phyloP scores from a whole-genome alignment of 2,888 invertebrate species.

The Drosophila imparisetae region DNA sequence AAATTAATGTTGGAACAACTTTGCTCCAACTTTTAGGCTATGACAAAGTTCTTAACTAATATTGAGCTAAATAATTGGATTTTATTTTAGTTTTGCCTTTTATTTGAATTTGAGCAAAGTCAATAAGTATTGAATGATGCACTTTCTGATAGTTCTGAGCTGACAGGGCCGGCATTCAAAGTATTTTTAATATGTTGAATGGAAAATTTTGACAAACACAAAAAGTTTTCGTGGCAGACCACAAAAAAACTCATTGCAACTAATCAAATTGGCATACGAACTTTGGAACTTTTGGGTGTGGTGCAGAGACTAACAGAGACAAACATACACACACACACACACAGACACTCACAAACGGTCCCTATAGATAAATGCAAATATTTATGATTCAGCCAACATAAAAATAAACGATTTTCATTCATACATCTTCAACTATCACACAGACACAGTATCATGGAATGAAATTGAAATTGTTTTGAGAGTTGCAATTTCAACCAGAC shows the following conservation, averaged over 20 bases:
- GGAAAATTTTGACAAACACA: constrained; percentile 22
- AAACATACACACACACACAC: constrained; percentile 1
- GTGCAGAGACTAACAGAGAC: not conserved
- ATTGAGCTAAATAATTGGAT: constrained; percentile 19
- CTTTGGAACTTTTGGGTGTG: constrained; percentile 34
- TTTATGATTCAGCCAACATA: constrained; percentile 18
- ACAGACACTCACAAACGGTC: constrained; percentile 14
- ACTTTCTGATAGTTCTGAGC: not conserved
- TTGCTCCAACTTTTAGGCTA: not conserved
- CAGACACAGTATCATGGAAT: not conserved
- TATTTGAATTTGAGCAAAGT: constrained; percentile 2
- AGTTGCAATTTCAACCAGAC: constrained; percentile 21
- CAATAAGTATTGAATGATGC: constrained; percentile 12
- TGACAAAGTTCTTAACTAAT: constrained; percentile 14
- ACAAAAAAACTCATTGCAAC: constrained; percentile 55
- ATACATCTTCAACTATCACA: not conserved
- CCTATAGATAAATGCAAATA: constrained; percentile 53
- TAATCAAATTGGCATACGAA: constrained; percentile 62
- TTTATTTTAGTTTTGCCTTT: constrained; percentile 10
- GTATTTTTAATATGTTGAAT: constrained; percentile 35
- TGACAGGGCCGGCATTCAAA: constrained; percentile 14
- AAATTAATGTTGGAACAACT: not conserved
- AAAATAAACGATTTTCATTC: constrained; percentile 7
- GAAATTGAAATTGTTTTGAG: constrained; percentile 53
- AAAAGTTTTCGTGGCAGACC: constrained; percentile 48